Evolutionary conservation across 2,797 vertebrate genomes (phyloP), one percentile per base, ranked within the genome.

Genomic region (Distichodus sexfasciatus): DNA sequence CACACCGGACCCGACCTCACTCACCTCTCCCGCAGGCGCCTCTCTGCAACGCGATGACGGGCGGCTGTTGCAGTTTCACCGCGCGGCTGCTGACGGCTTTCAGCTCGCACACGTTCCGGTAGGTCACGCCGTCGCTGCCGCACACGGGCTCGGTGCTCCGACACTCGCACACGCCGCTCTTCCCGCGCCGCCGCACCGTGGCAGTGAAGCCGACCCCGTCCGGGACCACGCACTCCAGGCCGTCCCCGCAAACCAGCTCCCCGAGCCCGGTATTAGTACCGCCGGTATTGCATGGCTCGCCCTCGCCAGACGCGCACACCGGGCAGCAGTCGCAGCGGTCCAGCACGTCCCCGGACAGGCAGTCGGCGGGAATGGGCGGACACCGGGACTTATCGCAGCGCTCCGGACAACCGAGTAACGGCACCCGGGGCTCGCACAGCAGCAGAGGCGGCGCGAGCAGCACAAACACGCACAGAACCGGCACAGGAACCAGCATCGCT

Each of bases 71-170:
- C 51, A 88, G 90, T 12, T 82, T 74, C 76, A 85, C 82, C 0
- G 92, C 91, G 10, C 90, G 88, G 75, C 79, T 87, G 81, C 91
- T 95, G 71, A 93, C 92, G 9, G 91, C 90, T 73, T 92, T 93
- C 81, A 98, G 90, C 74, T 93, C 93, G 87, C 96, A 98, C 84
- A 89, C 66, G 90, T 91, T 93, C 68, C 85, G 83, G 87, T 97
- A 98, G 17, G 94, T 94, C 1, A 89, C 90, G 4, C 88, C 95
- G 69, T 98, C 95, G 86, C 94, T 97, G 70, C 96, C 96, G 81
- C 96, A 98, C 76, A 95, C 95, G 2, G 93, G 92, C 29, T 94
- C 94, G 74, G 36, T 2, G 83, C 79, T 90, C 75, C 83, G 61
- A 81, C 96, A 98, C 61, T 65, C 76, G 78, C 96, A 98, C 71